phyloP scores from a whole-genome alignment of 2,888 invertebrate species.

The Leptopterna dolabrata region DNA sequence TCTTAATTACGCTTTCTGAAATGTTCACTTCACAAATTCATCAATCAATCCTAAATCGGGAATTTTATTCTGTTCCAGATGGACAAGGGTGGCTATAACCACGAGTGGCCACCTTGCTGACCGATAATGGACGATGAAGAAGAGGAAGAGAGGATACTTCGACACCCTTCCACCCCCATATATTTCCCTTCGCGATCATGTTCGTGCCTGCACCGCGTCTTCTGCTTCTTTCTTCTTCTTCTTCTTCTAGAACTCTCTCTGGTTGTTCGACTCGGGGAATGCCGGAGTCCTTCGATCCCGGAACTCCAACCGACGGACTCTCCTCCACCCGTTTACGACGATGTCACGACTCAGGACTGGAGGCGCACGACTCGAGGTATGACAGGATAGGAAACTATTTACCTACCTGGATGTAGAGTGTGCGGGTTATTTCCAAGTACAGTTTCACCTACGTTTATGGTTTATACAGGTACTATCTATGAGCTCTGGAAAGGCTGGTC shows the following conservation, averaged over 20 bases:
- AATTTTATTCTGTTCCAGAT: too few species aligned
- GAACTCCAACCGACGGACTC: background rate
- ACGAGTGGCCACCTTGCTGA: slow-evolving; percentile 48
- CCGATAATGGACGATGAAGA: slow-evolving; percentile 47
- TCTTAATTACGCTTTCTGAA: too few species aligned
- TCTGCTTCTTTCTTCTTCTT: slow-evolving; percentile 35
- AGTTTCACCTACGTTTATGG: too few species aligned
- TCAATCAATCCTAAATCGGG: too few species aligned
- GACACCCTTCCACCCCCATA: background rate
- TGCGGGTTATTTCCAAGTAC: too few species aligned
- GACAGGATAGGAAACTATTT: too few species aligned
- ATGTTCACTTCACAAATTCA: background rate
- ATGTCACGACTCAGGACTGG: background rate
- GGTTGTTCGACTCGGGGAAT: background rate
- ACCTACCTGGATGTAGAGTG: too few species aligned
- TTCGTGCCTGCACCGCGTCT: slow-evolving; percentile 11
- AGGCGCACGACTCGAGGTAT: slow-evolving; percentile 30
- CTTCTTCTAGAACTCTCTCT: slow-evolving; percentile 22
- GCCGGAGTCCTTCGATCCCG: slow-evolving; percentile 1
- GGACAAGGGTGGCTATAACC: slow-evolving; percentile 44
- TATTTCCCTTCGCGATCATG: slow-evolving; percentile 14
- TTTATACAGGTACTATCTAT: too few species aligned
- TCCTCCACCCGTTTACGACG: background rate
- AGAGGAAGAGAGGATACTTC: slow-evolving; percentile 46
- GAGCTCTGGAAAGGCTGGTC: too few species aligned